Evolutionary conservation across 92 coral and sea anemone genomes (phyloP).

Genomic region (Anthopleura xanthogrammica): DNA sequence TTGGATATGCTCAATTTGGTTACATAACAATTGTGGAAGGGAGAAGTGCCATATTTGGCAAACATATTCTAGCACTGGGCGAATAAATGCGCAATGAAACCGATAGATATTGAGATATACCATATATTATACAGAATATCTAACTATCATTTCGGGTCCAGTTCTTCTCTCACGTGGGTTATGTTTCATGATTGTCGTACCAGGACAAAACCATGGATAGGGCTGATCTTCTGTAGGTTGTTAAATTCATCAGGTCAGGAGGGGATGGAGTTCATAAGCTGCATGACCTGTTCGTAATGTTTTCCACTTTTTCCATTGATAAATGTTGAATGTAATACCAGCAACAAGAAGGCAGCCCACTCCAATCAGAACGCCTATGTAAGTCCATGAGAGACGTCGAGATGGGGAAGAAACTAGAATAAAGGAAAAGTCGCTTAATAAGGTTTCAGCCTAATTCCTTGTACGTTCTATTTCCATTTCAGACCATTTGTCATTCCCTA

Average conservation of each 20-base stretch:
- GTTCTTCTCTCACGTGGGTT: neutral
- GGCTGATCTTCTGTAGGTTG: neutral
- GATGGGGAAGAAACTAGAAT: neutral
- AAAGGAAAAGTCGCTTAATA: too few species aligned
- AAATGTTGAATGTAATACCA: neutral
- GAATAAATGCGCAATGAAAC: conserved; percentile 16
- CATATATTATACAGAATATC: too few species aligned
- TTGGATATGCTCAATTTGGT: neutral
- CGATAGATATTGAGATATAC: too few species aligned
- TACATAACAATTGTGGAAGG: neutral
- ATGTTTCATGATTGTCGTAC: neutral
- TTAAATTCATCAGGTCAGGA: too few species aligned
- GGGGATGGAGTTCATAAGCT: neutral
- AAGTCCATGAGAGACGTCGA: neutral
- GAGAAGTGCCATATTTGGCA: neutral
- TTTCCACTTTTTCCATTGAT: neutral
- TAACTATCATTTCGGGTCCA: neutral
- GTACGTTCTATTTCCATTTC: too few species aligned
- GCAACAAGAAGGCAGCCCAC: neutral
- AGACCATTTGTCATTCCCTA: too few species aligned
- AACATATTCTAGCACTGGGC: conserved; percentile 6
- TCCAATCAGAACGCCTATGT: neutral
- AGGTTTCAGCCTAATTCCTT: too few species aligned
- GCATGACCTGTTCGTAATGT: too few species aligned
- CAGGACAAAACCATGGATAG: neutral